Evolutionary conservation across 2,888 invertebrate genomes (phyloP), one percentile per base, ranked within the genome.

Genomic region (Drosophila infuscata): DNA sequence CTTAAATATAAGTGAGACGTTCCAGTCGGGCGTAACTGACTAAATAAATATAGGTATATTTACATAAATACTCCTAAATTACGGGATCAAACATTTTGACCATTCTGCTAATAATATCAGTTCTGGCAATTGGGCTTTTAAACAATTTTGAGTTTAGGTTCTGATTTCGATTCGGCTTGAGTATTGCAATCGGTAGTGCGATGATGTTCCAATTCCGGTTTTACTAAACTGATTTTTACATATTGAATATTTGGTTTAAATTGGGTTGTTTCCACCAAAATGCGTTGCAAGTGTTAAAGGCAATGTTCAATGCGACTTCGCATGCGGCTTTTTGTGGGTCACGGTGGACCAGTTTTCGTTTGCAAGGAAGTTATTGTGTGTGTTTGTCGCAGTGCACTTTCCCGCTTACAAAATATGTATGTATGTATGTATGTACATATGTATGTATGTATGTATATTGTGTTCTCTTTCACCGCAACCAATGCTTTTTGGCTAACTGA

Each of bases 341-440:
- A 87, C 75, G 76, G 76, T 76, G 83, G 90, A 87, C 87, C 87
- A 88, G 87, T 87, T 87, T 88, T 64, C 38, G 65, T 57, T 46
- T 59, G 74, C 52, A 64, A 88, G 85, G 78, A 89, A 82, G 88
- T 85, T 83, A 77, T 85, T 81, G 71, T 29, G 71, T 29, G 62
- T 30, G 69, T 76, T 68, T 74, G 76, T 80, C 51, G 38, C 51
- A 43, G 36, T 20, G 61, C 35, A 63, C 59, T 54, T 59, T 67
- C 46, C 51, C 58, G 35, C 35, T 43, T 11, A 30, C 46, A 36
- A n/a, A 5, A 49, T 49, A 3, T 29, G 33, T 36, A 25, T 41
- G 17, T 46, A 29, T 46, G 25, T 25, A 9, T 17, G 20, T 38
- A 29, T 46, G 25, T 25, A 7, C n/a, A n/a, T 36, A 25, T 41